Base-by-base conservation (phyloP, 2,888 invertebrate species). In the Microplitis deprimator region DNA sequence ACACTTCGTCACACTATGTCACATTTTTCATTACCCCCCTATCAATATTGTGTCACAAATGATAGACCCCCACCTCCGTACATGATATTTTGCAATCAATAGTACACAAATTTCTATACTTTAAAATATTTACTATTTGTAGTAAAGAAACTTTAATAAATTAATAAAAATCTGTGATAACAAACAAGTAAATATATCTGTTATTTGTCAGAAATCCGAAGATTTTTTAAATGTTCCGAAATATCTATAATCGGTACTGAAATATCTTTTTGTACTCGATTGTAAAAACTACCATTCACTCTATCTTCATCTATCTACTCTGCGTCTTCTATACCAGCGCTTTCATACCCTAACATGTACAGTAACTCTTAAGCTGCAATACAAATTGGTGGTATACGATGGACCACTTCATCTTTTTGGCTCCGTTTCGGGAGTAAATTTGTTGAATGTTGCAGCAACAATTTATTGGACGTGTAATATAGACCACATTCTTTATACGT, bases 401-500 rank as follows among this genome's bases (percentile, higher is more conserved):
- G 62, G 10, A 62, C 62, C 5, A 62, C 62, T 62, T 62, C 17
- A 62, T 5, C 62, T 17, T 62, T 62, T 62, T n/a, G 3, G 7
- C 13, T 62, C 13, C 0, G 16, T 17, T 16, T 62, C 17, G 16
- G 62, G 16, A 13, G 17, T 62, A 17, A 62, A 17, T 62, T 62
- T 62, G 0, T 17, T 17, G 4, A 62, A 17, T 62, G 62, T 5
- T 62, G 62, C 6, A 62, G 17, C 13, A 62, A 62, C 3, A 1
- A 13, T 17, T 62, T 62, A 62, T 62, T 62, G 17, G 62, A 17
- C 17, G 62, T 62, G 1, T 17, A n/a, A 17, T 17, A 17, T 62
- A 62, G 17, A n/a, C 62, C 62, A 16, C 62, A 62, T 62, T 62
- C 16, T 62, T 62, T 17, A n/a, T 5, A 62, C 5, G 62, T 62